Conservation (phyloP, 2,113 vertebrate species). For the Tyrannus savana region DNA sequence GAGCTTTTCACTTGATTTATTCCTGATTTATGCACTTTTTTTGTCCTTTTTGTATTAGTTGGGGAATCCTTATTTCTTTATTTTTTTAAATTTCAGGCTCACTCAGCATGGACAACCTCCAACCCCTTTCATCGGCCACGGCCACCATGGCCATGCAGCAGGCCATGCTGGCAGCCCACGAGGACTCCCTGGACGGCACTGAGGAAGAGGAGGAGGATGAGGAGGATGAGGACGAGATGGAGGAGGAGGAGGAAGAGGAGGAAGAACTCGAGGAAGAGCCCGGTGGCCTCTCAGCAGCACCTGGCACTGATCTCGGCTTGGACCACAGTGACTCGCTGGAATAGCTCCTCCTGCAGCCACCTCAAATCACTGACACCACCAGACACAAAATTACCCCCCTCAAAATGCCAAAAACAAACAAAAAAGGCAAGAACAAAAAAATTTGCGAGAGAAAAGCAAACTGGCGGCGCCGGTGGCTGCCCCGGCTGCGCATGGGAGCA, state of each 20-base stretch:
- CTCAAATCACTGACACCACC: background rate
- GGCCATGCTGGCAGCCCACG: slow-evolving; percentile 90
- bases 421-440: background rate
- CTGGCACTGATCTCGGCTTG: slow-evolving; percentile 85
- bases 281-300: slow-evolving; percentile 76
- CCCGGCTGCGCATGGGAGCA: background rate
- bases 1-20: background rate
- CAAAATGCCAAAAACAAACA: background rate
- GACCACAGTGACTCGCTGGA: slow-evolving; percentile 94
- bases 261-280: slow-evolving; percentile 79
- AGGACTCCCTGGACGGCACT: slow-evolving; percentile 94
- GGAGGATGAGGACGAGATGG: slow-evolving; percentile 76
- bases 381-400: background rate
- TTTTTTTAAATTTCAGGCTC: slow-evolving; percentile 74
- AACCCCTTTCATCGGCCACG: slow-evolving; percentile 92
- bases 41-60: background rate
- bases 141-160: slow-evolving; percentile 98
- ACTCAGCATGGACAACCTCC: slow-evolving; percentile 90
- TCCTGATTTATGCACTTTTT: background rate
- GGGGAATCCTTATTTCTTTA: background rate
- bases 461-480: background rate
- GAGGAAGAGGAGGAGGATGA: slow-evolving; percentile 88
- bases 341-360: slow-evolving; percentile 60
- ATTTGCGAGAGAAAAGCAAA: background rate
- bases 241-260: slow-evolving; percentile 79